These are phyloP conservation scores for Euura saliciscinereae DNA, from an alignment of 1,140 invertebrate species.

Conservation along the genomic window DNA sequence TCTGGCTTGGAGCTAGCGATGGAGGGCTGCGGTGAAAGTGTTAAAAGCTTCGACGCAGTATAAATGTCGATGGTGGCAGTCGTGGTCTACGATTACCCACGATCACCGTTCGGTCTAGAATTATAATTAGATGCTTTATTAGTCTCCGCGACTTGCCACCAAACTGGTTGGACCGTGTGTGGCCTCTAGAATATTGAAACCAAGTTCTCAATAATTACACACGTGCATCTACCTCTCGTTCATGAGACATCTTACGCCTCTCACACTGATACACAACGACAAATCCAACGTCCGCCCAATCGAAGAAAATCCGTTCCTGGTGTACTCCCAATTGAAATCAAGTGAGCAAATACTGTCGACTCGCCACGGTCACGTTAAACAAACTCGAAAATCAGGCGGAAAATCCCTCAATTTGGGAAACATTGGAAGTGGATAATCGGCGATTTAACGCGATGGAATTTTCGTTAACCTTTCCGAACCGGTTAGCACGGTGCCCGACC, in stretches of 20 bases:
- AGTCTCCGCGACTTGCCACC: not conserved
- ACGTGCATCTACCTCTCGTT: not conserved
- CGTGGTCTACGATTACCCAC: conserved; percentile 34
- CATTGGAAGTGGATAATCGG: conserved; percentile 40
- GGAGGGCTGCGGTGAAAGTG: conserved; percentile 19
- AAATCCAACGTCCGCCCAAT: not conserved
- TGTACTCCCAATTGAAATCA: not conserved
- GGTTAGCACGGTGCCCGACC: not conserved
- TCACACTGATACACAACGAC: not conserved
- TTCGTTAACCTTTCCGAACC: not conserved
- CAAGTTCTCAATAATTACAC: conserved; percentile 12
- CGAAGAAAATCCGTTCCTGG: not conserved
- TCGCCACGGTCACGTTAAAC: conserved; percentile 9
- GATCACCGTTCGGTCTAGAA: conserved; percentile 32
- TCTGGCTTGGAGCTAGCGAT: conserved; percentile 20
- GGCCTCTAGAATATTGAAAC: not conserved
- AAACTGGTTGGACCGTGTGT: not conserved
- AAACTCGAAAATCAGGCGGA: conserved; percentile 40
- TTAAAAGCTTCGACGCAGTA: conserved; percentile 26
- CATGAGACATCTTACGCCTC: no score
- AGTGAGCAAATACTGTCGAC: not conserved
- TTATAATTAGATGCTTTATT: conserved; percentile 32
- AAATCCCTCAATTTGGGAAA: conserved; percentile 42
- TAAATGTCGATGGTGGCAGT: conserved; percentile 40
- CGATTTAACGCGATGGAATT: conserved; percentile 35